Evolutionary conservation across 2,113 vertebrate genomes (phyloP).

Genomic region (Laticauda colubrina): DNA sequence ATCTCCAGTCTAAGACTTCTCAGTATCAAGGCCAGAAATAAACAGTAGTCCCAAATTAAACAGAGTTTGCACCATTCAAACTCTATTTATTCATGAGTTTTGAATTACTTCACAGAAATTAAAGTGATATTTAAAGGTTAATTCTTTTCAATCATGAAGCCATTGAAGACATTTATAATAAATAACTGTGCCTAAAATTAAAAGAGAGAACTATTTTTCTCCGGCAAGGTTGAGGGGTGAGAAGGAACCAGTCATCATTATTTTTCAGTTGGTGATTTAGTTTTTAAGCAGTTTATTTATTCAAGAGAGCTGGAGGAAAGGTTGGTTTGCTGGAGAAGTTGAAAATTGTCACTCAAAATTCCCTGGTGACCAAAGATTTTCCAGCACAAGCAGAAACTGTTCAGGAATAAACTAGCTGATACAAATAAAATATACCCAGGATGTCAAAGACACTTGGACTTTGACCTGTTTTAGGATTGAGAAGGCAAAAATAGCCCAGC

Average conservation of each 20-base stretch:
- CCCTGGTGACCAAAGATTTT: not conserved
- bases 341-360: not conserved
- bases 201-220: not conserved
- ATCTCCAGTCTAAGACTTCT: not conserved
- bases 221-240: not conserved
- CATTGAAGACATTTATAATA: not conserved
- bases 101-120: not conserved
- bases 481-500: not conserved
- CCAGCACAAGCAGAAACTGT: not conserved
- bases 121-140: not conserved
- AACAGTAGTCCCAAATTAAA: not conserved
- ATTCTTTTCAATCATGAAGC: not conserved
- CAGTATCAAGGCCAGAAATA: not conserved
- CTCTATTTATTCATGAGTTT: not conserved
- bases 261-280: not conserved
- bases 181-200: not conserved
- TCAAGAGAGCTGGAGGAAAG: not conserved
- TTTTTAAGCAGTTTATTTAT: not conserved
- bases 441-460: not conserved
- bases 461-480: not conserved
- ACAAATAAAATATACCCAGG: not conserved
- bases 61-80: not conserved
- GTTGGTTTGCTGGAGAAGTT: not conserved
- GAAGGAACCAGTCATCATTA: not conserved
- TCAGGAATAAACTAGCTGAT: not conserved